These are phyloP conservation scores for Araneus ventricosus DNA, from an alignment of 1,140 invertebrate species.

Conservation along the genomic window DNA sequence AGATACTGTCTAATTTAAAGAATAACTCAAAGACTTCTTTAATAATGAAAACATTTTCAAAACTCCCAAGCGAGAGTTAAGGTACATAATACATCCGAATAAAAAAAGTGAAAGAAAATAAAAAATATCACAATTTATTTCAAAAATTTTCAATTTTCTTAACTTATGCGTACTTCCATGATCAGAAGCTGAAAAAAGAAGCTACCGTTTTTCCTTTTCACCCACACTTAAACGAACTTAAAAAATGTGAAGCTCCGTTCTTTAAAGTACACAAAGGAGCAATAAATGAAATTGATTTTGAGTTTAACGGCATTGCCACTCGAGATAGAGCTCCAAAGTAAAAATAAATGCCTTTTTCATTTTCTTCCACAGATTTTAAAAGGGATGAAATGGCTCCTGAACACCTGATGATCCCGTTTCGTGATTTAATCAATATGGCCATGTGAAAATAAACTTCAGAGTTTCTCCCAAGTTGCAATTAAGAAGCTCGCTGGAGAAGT, in stretches of 20 bases:
- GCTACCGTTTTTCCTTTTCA: background rate
- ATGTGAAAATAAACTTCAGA: background rate
- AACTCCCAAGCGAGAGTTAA: too few relatives aligned
- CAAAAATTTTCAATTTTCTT: too few relatives aligned
- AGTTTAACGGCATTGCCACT: background rate
- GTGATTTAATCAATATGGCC: background rate
- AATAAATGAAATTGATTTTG: background rate
- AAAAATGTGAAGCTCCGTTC: background rate
- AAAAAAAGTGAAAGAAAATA: too few relatives aligned
- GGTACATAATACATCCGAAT: too few relatives aligned
- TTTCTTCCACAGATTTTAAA: background rate
- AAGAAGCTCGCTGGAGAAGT: background rate
- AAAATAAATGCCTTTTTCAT: background rate
- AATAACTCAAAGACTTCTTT: too few relatives aligned
- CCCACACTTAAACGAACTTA: background rate
- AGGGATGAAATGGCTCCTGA: background rate
- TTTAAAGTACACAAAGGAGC: background rate
- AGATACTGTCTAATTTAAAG: too few relatives aligned
- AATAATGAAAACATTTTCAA: too few relatives aligned
- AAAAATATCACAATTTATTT: too few relatives aligned
- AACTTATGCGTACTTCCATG: background rate
- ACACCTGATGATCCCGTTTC: background rate
- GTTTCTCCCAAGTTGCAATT: too few relatives aligned
- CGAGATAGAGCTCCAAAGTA: background rate
- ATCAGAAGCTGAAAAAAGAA: background rate